Evolutionary conservation across 2,797 vertebrate genomes (phyloP).

Genomic region (Rhinatrema bivittatum): DNA sequence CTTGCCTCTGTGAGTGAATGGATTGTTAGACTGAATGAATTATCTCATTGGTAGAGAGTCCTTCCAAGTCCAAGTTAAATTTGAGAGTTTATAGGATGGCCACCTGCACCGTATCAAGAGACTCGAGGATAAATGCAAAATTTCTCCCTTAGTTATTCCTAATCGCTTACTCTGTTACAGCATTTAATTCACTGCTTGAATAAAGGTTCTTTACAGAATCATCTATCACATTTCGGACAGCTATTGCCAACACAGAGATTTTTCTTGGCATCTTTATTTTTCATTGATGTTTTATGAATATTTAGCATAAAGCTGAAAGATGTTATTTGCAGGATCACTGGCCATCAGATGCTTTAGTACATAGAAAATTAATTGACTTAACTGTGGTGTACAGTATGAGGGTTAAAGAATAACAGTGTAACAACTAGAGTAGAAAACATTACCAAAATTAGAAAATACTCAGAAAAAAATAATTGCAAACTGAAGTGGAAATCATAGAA

Average conservation of each 20-base stretch:
- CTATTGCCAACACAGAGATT: constrained; percentile 29
- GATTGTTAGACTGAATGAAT: background rate
- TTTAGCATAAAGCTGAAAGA: constrained; percentile 48
- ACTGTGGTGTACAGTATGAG: no score
- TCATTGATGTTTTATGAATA: constrained; percentile 34
- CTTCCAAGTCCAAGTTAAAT: background rate
- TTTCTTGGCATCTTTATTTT: constrained; percentile 42
- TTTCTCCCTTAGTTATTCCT: background rate
- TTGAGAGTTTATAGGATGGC: constrained; percentile 2
- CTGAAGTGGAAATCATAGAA: no score
- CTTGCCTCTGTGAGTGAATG: background rate
- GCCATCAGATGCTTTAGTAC: constrained; percentile 56
- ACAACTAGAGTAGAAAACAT: no score
- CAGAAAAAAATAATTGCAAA: no score
- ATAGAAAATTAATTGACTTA: no score
- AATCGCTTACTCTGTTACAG: constrained; percentile 1
- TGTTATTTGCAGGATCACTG: constrained; percentile 44
- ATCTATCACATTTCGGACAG: background rate
- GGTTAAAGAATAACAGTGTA: no score
- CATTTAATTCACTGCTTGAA: no score
- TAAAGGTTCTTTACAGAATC: constrained; percentile 10
- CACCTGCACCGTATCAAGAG: background rate
- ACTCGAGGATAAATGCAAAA: background rate
- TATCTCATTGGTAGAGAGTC: background rate
- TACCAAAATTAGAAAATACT: no score